Base-by-base conservation (phyloP, 1,140 invertebrate genomes). In the Drosophila kurseongensis region DNA sequence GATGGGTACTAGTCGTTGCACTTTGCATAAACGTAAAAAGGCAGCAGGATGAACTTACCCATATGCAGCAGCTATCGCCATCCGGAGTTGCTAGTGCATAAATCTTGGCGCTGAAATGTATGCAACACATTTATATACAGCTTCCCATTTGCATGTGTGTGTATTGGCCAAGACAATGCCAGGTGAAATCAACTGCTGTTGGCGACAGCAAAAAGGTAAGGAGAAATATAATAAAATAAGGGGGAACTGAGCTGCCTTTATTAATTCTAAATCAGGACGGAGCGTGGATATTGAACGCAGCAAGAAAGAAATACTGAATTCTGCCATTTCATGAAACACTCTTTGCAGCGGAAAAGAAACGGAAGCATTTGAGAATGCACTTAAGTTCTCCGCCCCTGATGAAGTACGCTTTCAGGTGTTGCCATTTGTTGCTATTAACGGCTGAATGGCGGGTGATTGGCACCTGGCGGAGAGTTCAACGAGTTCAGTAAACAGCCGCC, bases 241-340 rank as follows among this genome's bases (percentile, higher is more conserved):
- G 54, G 47, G 52, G 23, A 54, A 75, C 23, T 42, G 52, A 41
- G 57, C 56, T 56, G 54, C 71, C 67, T 80, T 83, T 89, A 88
- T 88, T 88, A 89, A 88, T 89, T 88, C 83, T 88, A 88, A 88
- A 89, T 88, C 79, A 80, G 75, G 60, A 61, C 65, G 54, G 55
- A 56, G 54, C 44, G 36, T 42, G 51, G 18, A 67, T 35, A 51
- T 52, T 55, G 48, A 51, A 66, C 51, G 45, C 51, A 48, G 50
- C 35, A 57, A 54, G 9, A 55, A n/a, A 38, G 18, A n/a, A n/a
- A n/a, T n/a, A 27, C 36, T 27, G 16, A n/a, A 36, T 38, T 38
- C 29, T 16, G 27, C 16, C 36, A 27, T 66, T 55, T 38, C 47
- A 50, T 38, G n/a, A 36, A 38, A 52, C 38, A 50, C 54, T 45